phyloP scores from a whole-genome alignment of 2,888 invertebrate species.

The Scaeva pyrastri region DNA sequence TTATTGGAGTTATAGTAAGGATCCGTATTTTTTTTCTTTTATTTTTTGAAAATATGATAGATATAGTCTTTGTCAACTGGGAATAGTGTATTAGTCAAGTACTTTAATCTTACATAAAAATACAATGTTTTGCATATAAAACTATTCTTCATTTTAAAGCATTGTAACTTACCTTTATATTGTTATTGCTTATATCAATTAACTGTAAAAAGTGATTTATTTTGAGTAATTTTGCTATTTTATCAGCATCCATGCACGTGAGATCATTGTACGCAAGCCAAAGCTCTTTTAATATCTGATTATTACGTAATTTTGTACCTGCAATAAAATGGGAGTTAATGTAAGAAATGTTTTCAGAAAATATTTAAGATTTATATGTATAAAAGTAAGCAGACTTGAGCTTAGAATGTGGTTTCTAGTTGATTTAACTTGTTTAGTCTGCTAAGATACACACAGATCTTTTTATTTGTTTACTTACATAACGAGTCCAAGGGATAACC shows the following conservation, averaged over 20 bases:
- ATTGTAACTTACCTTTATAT: conserved; percentile 85
- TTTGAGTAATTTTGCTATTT: conserved; percentile 90
- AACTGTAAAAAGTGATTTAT: conserved; percentile 91
- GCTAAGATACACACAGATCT: not conserved
- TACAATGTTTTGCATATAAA: too few species aligned
- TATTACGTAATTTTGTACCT: conserved; percentile 92
- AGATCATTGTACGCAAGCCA: conserved; percentile 93
- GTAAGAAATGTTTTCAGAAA: not conserved
- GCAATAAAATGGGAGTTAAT: conserved; percentile 65
- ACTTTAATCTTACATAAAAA: too few species aligned
- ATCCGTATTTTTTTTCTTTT: too few species aligned
- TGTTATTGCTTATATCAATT: conserved; percentile 91
- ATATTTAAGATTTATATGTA: not conserved
- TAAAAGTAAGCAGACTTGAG: not conserved
- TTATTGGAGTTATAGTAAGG: too few species aligned
- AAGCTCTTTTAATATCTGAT: conserved; percentile 90
- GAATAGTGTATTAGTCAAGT: too few species aligned
- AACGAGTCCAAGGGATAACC: conserved; percentile 90
- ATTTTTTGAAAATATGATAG: too few species aligned
- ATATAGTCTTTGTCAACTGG: too few species aligned
- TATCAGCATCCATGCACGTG: conserved; percentile 89
- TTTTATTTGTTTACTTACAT: conserved; percentile 85
- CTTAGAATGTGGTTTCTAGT: not conserved
- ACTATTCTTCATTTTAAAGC: too few species aligned
- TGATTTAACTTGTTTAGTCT: not conserved